Conservation (phyloP, 2,888 invertebrate species). For the Drosophila subquinaria region DNA sequence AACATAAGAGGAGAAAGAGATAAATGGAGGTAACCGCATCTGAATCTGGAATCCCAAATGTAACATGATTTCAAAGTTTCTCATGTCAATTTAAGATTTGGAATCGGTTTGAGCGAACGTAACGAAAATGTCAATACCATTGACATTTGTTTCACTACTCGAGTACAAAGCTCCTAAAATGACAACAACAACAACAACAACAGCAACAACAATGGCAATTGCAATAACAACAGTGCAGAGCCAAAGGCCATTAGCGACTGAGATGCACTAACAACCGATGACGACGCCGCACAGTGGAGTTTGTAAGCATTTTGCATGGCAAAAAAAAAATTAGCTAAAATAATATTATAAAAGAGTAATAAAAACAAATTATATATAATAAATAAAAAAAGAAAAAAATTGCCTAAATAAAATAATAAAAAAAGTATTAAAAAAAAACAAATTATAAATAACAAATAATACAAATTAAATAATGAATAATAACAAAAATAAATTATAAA, state of each 20-base stretch:
- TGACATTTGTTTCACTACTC: conserved; percentile 73
- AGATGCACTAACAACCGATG: conserved; percentile 62
- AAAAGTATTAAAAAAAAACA: too few species aligned
- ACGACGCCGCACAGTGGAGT: conserved; percentile 27
- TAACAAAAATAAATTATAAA: too few species aligned
- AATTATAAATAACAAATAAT: too few species aligned
- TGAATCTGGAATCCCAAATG: conserved; percentile 41
- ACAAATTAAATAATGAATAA: too few species aligned
- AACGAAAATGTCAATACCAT: conserved; percentile 79
- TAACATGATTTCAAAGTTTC: conserved; percentile 71
- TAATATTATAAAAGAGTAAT: too few species aligned
- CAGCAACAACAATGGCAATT: conserved; percentile 19
- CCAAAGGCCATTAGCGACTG: conserved; percentile 63
- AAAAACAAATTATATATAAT: too few species aligned
- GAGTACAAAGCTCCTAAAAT: conserved; percentile 25
- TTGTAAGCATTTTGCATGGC: background rate
- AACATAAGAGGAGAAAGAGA: conserved; percentile 6
- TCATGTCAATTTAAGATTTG: conserved; percentile 75
- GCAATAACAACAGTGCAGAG: conserved; percentile 24
- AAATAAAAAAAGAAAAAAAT: too few species aligned
- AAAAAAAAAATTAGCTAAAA: background rate
- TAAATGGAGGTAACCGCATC: conserved; percentile 38
- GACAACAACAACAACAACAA: conserved; percentile 24
- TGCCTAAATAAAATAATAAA: too few species aligned
- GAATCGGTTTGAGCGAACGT: conserved; percentile 56